Base-by-base conservation (phyloP, 2,888 invertebrate genomes). In the Agrochola lychnidis region DNA sequence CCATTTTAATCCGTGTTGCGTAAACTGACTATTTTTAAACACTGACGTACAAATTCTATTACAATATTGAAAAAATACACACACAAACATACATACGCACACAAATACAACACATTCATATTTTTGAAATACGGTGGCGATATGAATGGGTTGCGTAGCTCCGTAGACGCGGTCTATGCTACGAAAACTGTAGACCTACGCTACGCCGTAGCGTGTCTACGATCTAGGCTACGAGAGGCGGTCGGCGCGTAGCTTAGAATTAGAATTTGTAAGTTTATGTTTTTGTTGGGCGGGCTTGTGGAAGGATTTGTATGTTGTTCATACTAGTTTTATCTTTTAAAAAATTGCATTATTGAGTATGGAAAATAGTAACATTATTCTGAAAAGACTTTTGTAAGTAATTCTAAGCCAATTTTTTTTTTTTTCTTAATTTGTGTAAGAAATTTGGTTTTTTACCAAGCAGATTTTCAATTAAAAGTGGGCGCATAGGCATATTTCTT, bases 141-240 rank as follows among this genome's bases (percentile, higher is more conserved):
- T 48, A 30, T 76, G 85, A 79, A 85, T 89, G 88, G 86, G 78
- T 86, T 82, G 76, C 84, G 86, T 86, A 82, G 85, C 81, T 73
- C 87, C 88, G 89, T 91, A 89, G 87, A 75, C 78, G 42, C 74
- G 53, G 51, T 85, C 89, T 89, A 89, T 87, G 89, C 92, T 92
- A 92, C 92, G 91, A 85, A 87, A 88, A 88, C 89, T 90, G 89
- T 89, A 87, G 90, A 90, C 80, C 22, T 61, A 59, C 4, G 85
- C 78, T 92, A 92, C 92, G 90, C 19, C 90, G 91, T 92, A 93
- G 92, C 88, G 83, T 87, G 89, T 89, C 79, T 83, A 77, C 89
- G 86, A 75, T 89, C 88, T 89, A 89, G 69, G 87, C 87, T 81
- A 85, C 83, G 83, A 72, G 53, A 36, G 57, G 61, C 71, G 61